Evolutionary conservation across 2,113 vertebrate genomes (phyloP).

Genomic region (Misgurnus anguillicaudatus): DNA sequence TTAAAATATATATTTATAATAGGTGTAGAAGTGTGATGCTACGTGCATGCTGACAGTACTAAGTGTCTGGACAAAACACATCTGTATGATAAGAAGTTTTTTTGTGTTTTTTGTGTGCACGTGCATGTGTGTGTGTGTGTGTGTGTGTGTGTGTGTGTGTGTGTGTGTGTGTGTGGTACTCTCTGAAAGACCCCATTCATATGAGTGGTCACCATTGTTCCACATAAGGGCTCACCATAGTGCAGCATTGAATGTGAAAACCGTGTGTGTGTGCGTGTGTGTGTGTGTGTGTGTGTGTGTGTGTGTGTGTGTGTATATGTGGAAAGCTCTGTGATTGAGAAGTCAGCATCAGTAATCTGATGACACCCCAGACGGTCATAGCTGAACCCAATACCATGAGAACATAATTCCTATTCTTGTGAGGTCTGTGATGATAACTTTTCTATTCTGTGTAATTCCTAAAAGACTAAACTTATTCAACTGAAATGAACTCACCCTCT

Average conservation of each 20-base stretch:
- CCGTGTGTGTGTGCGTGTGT: constrained; percentile 25
- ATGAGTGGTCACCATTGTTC: constrained; percentile 42
- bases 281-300: constrained; percentile 14
- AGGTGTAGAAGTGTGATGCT: background rate
- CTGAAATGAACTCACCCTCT: too few species aligned
- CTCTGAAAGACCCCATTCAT: constrained; percentile 52
- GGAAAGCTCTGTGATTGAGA: constrained; percentile 21
- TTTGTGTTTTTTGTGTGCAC: background rate
- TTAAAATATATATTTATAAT: background rate
- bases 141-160: constrained; percentile 11
- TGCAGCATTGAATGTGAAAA: constrained; percentile 38
- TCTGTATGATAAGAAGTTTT: background rate
- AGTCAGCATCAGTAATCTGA: constrained; percentile 43
- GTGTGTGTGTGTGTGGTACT: constrained; percentile 26
- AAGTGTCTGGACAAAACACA: background rate
- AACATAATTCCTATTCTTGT: constrained; percentile 36
- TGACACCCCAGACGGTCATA: constrained; percentile 20
- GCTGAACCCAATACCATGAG: constrained; percentile 23
- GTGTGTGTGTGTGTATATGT: constrained; percentile 1
- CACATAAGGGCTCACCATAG: constrained; percentile 20
- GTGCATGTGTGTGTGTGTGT: constrained; percentile 22
- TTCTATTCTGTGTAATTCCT: too few species aligned
- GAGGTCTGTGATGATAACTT: background rate
- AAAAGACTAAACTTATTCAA: too few species aligned
- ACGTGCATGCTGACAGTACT: background rate